Percentiles rank a stretch among this genome's conserved stretches.
These are phyloP conservation scores for Rousettus leschenaultii DNA, from an alignment of 2,113 vertebrate species.

Conservation along the genomic window DNA sequence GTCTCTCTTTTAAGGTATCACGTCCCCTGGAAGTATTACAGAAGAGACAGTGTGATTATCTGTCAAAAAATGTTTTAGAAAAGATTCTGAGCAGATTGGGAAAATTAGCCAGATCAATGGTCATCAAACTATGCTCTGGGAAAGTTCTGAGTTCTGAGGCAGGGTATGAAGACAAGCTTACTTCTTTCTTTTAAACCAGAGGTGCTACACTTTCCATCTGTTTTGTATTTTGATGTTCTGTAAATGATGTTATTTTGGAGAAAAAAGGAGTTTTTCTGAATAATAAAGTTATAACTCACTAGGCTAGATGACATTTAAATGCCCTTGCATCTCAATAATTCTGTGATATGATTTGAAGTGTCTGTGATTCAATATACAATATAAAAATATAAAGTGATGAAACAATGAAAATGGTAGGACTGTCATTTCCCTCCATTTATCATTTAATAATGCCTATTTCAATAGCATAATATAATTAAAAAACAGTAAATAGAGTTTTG, in stretches of 20 bases:
- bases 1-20: not conserved
- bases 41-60: not conserved
- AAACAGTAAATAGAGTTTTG: not conserved
- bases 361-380: not conserved
- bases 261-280: not conserved
- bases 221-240: not conserved
- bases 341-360: not conserved
- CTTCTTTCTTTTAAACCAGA: not conserved
- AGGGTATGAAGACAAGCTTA: not conserved
- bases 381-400: not conserved
- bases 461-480: not conserved
- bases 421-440: not conserved
- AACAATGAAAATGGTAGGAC: not conserved
- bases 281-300: not conserved
- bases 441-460: not conserved
- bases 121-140: not conserved
- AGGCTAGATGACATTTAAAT: constrained; percentile 20
- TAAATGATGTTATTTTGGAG: not conserved
- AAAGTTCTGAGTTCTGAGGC: not conserved
- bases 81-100: not conserved
- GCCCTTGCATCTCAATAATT: not conserved
- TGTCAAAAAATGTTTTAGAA: not conserved
- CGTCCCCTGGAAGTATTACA: not conserved
- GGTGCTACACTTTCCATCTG: not conserved
- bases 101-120: not conserved